Evolutionary conservation across 1,140 invertebrate species (phyloP), one percentile per base, ranked within the genome.

Genomic region (Rhyzopertha dominica): DNA sequence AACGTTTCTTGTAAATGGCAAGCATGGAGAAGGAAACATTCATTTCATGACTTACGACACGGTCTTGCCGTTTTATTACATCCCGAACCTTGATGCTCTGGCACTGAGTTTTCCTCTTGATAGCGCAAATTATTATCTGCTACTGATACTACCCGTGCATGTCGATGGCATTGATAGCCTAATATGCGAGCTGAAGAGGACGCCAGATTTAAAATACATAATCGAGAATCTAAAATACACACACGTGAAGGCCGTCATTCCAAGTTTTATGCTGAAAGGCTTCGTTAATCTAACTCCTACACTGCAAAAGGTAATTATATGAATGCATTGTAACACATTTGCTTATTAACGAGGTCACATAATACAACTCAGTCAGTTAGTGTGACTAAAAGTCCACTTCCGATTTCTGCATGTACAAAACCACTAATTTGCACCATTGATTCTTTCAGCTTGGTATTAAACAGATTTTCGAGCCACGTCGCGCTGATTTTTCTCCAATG

Each of bases 101-200:
- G 83, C 80, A 10, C 61, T 89, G 28, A 81, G 84, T 49, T 76
- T 89, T 57, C 85, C 85, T 9, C 61, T 90, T 25, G 85, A 90
- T 54, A 78, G 77, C 36, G 69, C 72, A 0, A 71, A 76, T 19
- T 82, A 82, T 54, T 81, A 81, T 56, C 61, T 82, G 2, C 65
- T 82, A 23, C 70, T 81, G 25, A 60, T 82, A 24, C 54, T 82
- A 38, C 80, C 80, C 0, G 56, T 70, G 5, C 66, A 74, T 28
- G 63, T 71, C 40, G 68, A 70, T 14, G 68, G 71, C 4, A 61
- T 65, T 5, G 57, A 68, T 50, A 53, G 54, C 32, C 31, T 68
- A 12, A 60, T 68, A 23, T 58, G 54, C 35, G 55, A 64, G 41
- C 35, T 67, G 68, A 2, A 71, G 69, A 40, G 56, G 59, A 51